Conservation (phyloP, 2,888 invertebrate genomes). For the Megaustenia siamemsis region DNA sequence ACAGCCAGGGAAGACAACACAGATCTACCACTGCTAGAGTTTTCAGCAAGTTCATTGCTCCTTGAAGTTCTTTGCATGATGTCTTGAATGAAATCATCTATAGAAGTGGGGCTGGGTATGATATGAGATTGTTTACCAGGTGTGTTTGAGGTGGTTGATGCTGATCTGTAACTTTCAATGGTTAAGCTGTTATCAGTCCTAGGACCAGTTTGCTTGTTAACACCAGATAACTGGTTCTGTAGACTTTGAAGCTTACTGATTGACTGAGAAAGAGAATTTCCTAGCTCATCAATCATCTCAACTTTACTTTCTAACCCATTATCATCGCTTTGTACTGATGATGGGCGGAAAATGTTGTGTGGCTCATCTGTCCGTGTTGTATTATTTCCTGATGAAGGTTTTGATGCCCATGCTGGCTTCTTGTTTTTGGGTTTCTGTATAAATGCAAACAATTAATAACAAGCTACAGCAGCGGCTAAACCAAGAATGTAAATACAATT, state of each 20-base stretch:
- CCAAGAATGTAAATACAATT: too few relatives aligned
- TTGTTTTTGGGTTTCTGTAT: constrained; percentile 3
- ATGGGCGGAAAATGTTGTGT: constrained; percentile 69
- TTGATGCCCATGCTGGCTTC: constrained; percentile 54
- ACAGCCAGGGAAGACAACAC: not conserved
- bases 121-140: not conserved
- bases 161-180: constrained; percentile 53
- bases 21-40: not conserved
- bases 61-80: constrained; percentile 46
- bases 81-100: constrained; percentile 51
- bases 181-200: constrained; percentile 20
- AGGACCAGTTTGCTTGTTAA: constrained; percentile 54
- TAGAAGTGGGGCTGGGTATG: constrained; percentile 7
- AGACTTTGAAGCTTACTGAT: constrained; percentile 60
- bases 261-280: constrained; percentile 61
- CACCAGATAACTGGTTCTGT: constrained; percentile 59
- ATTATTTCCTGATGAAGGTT: constrained; percentile 39
- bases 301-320: constrained; percentile 46
- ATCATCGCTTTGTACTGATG: constrained; percentile 68
- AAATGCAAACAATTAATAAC: constrained; percentile 3
- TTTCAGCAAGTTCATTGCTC: not conserved
- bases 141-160: constrained; percentile 41
- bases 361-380: constrained; percentile 60
- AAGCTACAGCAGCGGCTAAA: not conserved
- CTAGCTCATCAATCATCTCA: constrained; percentile 62